Evolutionary conservation across 2,797 vertebrate species (phyloP).

Genomic region (Scolopax rusticola): DNA sequence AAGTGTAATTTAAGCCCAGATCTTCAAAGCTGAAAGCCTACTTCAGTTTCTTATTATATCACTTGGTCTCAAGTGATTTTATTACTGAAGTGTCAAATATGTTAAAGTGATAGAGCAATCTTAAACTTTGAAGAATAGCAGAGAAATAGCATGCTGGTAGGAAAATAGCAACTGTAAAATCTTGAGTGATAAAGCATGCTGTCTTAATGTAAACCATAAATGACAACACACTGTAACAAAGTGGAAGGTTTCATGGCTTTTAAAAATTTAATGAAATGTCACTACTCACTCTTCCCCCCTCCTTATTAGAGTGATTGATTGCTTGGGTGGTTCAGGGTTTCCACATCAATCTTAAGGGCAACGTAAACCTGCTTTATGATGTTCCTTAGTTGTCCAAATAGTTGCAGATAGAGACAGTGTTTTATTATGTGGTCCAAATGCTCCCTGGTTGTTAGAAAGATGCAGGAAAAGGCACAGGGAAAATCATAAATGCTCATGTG

Average conservation of each 20-base stretch:
- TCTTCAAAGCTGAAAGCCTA: not conserved
- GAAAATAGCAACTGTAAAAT: not conserved
- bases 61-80: constrained; percentile 6
- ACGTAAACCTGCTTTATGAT: not conserved
- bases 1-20: not conserved
- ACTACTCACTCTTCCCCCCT: not conserved
- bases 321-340: not conserved
- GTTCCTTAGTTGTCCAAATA: not conserved
- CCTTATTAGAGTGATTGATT: not conserved
- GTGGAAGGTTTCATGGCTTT: not conserved
- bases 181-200: not conserved
- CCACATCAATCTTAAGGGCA: not conserved
- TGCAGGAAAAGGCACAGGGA: not conserved
- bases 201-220: not conserved
- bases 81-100: not conserved
- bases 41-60: not conserved
- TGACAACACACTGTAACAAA: not conserved
- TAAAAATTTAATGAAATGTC: not conserved
- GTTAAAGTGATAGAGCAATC: not conserved
- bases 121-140: not conserved
- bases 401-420: not conserved
- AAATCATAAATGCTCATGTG: fast-evolving
- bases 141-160: not conserved
- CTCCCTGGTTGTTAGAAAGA: not conserved
- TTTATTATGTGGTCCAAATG: not conserved